Base-by-base conservation (phyloP, 2,888 invertebrate genomes). In the Gari tellinella region DNA sequence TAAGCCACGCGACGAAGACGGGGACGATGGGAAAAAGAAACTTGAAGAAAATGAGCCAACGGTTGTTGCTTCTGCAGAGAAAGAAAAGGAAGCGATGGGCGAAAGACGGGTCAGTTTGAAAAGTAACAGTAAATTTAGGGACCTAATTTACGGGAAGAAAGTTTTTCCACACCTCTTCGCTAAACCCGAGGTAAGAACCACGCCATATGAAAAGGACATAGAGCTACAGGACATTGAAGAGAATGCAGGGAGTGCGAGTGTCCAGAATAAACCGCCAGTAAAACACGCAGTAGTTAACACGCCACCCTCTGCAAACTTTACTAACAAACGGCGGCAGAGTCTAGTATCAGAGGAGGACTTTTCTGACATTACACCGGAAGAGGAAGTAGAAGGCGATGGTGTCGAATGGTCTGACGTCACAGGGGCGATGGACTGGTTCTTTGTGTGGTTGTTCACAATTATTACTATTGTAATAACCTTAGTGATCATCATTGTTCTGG, bases 361-460 rank as follows among this genome's bases (percentile, higher is more conserved):
- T 5, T 45, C 26, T 45, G 62, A 43, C 15, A n/a, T 21, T n/a
- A 37, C n/a, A n/a, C 12, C 15, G 40, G 17, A 17, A 1, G 49
- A 60, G 1, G 17, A 31, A 31, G 31, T n/a, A 52, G 31, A 52
- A 1, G 25, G 41, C 17, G 31, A 61, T 0, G 65, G 61, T 26
- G 49, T 70, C 17, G 52, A 63, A 2, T 83, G 83, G 83, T 43
- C 73, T 12, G 72, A 76, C 52, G 79, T 81, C 12, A 62, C 61
- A 0, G 23, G 72, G 14, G 75, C 80, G 5, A 46, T 80, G 3
- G 81, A 83, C 19, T 69, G 61, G 21, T 51, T 80, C 41, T 78
- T 77, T 43, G 81, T 83, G 41, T 61, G 72, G 21, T 37, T 78
- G 17, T 67, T 78, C 38, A 41, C 65, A 0, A 46, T 73, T 37